A percentile compares a stretch with the other conserved stretches of the same genome.
These are phyloP conservation scores for Sparidentex hasta DNA, from an alignment of 2,797 vertebrate genomes.

Conservation along the genomic window DNA sequence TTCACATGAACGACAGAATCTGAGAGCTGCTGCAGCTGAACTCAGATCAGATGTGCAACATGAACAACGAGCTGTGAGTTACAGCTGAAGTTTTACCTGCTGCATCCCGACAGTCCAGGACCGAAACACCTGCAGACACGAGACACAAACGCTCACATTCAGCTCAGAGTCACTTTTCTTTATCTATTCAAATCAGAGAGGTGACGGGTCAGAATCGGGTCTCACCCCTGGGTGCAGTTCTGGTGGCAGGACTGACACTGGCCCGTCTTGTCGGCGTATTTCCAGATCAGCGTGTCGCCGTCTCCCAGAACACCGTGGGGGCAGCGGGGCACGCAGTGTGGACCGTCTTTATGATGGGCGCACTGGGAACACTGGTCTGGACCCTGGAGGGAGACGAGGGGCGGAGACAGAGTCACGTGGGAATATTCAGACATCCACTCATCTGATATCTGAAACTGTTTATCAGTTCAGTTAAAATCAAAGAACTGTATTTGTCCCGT, in stretches of 20 bases:
- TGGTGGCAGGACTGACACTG: constrained; percentile 90
- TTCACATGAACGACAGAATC: too few species aligned
- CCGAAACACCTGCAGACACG: constrained; percentile 88
- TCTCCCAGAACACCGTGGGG: constrained; percentile 87
- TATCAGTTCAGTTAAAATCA: too few species aligned
- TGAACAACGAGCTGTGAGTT: too few species aligned
- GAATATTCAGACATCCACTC: too few species aligned
- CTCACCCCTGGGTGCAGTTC: constrained; percentile 93
- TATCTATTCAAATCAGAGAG: background rate
- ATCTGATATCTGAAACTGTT: too few species aligned
- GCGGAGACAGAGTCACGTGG: background rate
- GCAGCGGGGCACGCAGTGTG: constrained; percentile 89
- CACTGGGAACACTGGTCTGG: constrained; percentile 89
- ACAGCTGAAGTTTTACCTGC: constrained; percentile 74
- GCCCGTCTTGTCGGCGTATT: constrained; percentile 82
- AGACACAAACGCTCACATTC: background rate
- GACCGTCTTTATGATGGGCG: constrained; percentile 88
- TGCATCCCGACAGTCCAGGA: constrained; percentile 88
- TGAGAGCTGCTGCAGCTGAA: too few species aligned
- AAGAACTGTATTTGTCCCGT: too few species aligned
- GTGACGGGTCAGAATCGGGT: background rate
- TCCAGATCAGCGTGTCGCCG: constrained; percentile 88
- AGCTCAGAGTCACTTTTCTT: background rate
- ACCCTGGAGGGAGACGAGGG: constrained; percentile 78
- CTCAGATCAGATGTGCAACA: too few species aligned